Evolutionary conservation across 2,113 vertebrate genomes (phyloP), one percentile per base, ranked within the genome.

Genomic region (Dipodomys spectabilis): DNA sequence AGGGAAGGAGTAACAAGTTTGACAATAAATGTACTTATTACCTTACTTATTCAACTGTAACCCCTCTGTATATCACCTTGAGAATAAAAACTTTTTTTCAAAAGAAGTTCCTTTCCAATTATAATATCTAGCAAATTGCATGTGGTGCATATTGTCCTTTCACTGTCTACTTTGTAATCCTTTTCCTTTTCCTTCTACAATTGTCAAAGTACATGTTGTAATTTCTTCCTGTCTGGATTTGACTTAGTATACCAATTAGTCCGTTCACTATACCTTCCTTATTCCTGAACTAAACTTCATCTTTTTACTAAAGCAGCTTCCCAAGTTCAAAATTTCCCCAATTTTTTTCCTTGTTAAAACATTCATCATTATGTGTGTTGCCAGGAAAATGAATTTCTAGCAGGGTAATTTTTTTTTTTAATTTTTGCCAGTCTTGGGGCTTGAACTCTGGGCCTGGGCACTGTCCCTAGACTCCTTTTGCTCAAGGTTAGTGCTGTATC

Each of bases 201-300:
- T 15, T 8, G 80, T 13, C 53, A 2, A 77, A 62, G 83, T 77
- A 68, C 82, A 32, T 28, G 11, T 18, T 87, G 88, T 83, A 5
- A 60, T 71, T 91, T n/a, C 9, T 86, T 87, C 9, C 35, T 95
- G 88, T 53, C 15, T 83, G 35, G 23, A 82, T 69, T 86, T 86
- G 53, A 49, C 12, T 9, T 84, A 8, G 5, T 16, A 45, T 82
- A 23, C 2, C 64, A 49, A 91, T 77, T 39, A 7, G 53, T 45
- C 18, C 68, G 75, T 2, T 23, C 2, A 35, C 0, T 7, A 25
- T 60, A 73, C 49, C 7, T 71, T 83, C 30, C 1, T 57, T 77
- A 7, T 49, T 19, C 81, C 16, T 35, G 22, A n/a, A 49, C 7
- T 68, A 62, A 49, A n/a, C 67, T 86, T 95, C 65, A 86, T 9